Evolutionary conservation across 2,888 invertebrate species (phyloP).

Genomic region (Iphiclides podalirius): DNA sequence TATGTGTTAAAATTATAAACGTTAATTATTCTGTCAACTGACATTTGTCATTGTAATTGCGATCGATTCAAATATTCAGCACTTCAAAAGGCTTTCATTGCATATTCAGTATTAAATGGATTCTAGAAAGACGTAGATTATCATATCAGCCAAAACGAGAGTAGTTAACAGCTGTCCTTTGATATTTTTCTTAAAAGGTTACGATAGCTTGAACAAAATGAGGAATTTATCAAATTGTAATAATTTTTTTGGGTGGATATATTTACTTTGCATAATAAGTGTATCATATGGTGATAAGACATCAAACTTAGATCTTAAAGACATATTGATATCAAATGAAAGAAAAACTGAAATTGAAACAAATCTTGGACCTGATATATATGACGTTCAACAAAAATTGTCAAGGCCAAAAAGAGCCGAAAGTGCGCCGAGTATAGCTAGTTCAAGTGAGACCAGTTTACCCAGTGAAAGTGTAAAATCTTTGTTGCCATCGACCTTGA

Average conservation of each 20-base stretch:
- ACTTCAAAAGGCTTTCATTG: background rate
- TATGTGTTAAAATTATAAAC: too few relatives aligned
- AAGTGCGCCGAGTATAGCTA: slow-evolving; percentile 41
- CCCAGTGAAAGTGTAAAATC: slow-evolving; percentile 35
- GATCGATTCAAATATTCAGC: slow-evolving; percentile 5
- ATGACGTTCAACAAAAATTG: slow-evolving; percentile 27
- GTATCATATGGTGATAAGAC: slow-evolving; percentile 12
- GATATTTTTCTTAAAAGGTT: background rate
- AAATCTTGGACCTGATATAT: background rate
- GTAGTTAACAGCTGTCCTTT: too few relatives aligned
- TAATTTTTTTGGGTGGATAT: slow-evolving; percentile 22
- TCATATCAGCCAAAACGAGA: too few relatives aligned
- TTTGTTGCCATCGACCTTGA: slow-evolving; percentile 28
- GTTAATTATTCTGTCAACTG: too few relatives aligned
- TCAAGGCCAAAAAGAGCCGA: slow-evolving; percentile 56
- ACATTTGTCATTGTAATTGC: slow-evolving; percentile 5
- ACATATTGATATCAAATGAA: background rate
- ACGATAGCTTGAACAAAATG: slow-evolving; percentile 20
- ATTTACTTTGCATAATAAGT: slow-evolving; percentile 19
- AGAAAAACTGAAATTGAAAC: background rate
- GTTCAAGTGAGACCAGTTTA: slow-evolving; percentile 51
- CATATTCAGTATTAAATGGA: slow-evolving; percentile 3
- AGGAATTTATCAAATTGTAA: slow-evolving; percentile 14
- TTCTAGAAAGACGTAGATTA: slow-evolving; percentile 7
- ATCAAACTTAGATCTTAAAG: slow-evolving; percentile 2